Base-by-base conservation (phyloP, 1,140 invertebrate genomes). In the Neodiprion virginianus region DNA sequence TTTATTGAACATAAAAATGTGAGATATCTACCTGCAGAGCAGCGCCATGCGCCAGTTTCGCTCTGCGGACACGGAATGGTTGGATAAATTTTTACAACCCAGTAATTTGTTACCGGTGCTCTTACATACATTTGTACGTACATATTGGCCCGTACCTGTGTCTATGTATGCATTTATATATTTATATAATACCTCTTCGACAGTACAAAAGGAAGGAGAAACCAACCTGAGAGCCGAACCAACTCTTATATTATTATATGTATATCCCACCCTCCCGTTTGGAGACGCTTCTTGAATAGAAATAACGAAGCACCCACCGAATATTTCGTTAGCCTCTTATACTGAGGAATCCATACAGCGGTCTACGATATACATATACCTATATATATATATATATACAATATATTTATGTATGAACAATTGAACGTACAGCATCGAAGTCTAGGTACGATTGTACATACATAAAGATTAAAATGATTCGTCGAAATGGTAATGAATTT, bases 1-100 rank as follows among this genome's bases (percentile, higher is more conserved):
- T 61, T 61, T 61, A 61, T 61, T 61, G 53, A 61, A 61, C 53
- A 61, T 61, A 61, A 61, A 40, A 61, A 61, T 61, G 53, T 12
- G 11, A 61, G 53, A 61, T 9, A 9, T 7, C 53, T 61, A 61
- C 53, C 53, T 61, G 11, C 28, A 5, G 28, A 40, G 28, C 28
- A 40, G 5, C 28, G 28, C 28, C 28, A 40, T 40, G 28, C 28
- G 28, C 28, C 28, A 40, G 28, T 40, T 40, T 40, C 28, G 28
- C 28, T 40, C 28, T 14, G 53, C 53, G 53, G n/a, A 61, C 4
- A 61, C 53, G n/a, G n/a, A 61, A 61, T 61, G 11, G 53, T 61
- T 61, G n/a, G n/a, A 61, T 12, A 61, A 61, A 61, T 61, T 61
- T 61, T 61, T 61, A 61, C 53, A 61, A 61, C 53, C 28, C 53